These are phyloP conservation scores for Drosophila dunni DNA, from an alignment of 1,140 invertebrate species.

Conservation along the genomic window DNA sequence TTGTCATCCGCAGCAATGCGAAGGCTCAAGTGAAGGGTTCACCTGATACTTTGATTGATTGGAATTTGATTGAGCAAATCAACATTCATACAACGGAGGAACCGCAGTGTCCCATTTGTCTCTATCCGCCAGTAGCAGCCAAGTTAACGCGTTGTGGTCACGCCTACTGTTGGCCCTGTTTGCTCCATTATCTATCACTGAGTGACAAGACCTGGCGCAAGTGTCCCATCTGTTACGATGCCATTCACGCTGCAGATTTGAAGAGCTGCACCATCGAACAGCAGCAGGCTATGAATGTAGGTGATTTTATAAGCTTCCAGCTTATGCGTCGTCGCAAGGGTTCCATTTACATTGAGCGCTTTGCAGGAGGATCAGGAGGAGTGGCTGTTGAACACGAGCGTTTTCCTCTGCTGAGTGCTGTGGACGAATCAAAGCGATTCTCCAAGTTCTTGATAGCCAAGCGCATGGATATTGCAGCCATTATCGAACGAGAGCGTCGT, in stretches of 20 bases:
- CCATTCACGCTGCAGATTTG: constrained; percentile 86
- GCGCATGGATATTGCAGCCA: constrained; percentile 86
- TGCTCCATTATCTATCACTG: constrained; percentile 95
- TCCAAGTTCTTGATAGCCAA: constrained; percentile 92
- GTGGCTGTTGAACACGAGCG: constrained; percentile 41
- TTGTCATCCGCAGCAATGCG: constrained; percentile 92
- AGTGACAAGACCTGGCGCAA: constrained; percentile 90
- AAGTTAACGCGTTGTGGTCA: constrained; percentile 98
- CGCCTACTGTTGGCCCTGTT: constrained; percentile 97
- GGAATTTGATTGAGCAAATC: constrained; percentile 96
- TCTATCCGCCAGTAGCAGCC: constrained; percentile 92
- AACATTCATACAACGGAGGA: constrained; percentile 89
- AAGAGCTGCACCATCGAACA: constrained; percentile 85
- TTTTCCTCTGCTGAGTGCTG: constrained; percentile 76
- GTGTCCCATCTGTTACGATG: constrained; percentile 95
- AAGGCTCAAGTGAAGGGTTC: constrained; percentile 89
- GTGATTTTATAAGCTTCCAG: constrained; percentile 91
- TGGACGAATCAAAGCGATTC: constrained; percentile 85
- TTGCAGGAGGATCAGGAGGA: constrained; percentile 5
- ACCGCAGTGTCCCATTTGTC: constrained; percentile 95
- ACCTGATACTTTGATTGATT: constrained; percentile 95
- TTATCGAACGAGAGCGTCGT: constrained; percentile 90
- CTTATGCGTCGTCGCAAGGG: constrained; percentile 94
- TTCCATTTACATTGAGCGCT: constrained; percentile 90
- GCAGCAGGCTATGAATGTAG: constrained; percentile 87